phyloP scores from a whole-genome alignment of 2,797 vertebrate species.

The Falco rusticolus region DNA sequence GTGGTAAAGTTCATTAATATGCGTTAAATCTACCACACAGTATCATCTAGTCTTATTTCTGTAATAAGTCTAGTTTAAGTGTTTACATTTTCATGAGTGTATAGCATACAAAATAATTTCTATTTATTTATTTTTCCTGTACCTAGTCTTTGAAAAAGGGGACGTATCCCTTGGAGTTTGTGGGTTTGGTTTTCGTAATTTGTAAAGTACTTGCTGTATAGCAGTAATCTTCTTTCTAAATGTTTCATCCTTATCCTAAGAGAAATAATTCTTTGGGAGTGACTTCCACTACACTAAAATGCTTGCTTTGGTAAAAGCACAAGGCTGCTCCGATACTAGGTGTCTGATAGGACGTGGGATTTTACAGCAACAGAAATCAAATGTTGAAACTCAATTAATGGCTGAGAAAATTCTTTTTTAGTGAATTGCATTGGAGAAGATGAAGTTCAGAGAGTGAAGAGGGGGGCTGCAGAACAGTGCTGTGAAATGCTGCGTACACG shows the following conservation, averaged over 20 bases:
- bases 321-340: neutral
- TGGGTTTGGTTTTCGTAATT: neutral
- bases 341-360: neutral
- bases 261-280: constrained; percentile 3
- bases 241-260: neutral
- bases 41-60: neutral
- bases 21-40: neutral
- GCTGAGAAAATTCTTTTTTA: neutral
- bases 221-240: neutral
- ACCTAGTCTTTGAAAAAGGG: neutral
- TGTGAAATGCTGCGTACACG: neutral
- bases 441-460: neutral
- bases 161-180: neutral
- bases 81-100: neutral
- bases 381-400: neutral
- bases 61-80: neutral
- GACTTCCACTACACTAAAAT: neutral
- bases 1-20: neutral
- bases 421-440: neutral
- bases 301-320: neutral
- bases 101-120: neutral
- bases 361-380: neutral
- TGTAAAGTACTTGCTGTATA: neutral
- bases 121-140: neutral
- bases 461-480: neutral